phyloP scores from a whole-genome alignment of 2,113 vertebrate genomes.

The Pipa parva region DNA sequence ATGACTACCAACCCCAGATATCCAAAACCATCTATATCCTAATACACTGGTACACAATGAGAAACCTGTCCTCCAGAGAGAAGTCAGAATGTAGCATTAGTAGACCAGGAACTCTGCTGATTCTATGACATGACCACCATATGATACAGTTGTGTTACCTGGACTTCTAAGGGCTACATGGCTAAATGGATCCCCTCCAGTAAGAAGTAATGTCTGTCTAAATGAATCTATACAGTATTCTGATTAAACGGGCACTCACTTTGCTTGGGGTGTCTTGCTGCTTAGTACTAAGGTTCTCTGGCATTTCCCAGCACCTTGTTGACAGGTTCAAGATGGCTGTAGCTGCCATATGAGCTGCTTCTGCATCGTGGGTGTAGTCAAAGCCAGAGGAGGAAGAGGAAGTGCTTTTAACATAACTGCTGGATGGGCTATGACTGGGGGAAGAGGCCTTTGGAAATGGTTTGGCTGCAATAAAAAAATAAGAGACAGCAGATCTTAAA shows the following conservation, averaged over 20 bases:
- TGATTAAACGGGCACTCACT: slow-evolving; percentile 67
- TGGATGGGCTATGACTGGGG: slow-evolving; percentile 76
- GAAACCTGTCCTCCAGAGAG: too few species aligned
- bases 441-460: slow-evolving; percentile 80
- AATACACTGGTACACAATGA: too few species aligned
- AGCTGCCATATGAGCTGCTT: slow-evolving; percentile 96
- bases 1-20: too few species aligned
- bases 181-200: too few species aligned
- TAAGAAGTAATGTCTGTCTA: too few species aligned
- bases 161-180: too few species aligned
- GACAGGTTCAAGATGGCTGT: slow-evolving; percentile 97
- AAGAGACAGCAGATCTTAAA: slow-evolving; percentile 41
- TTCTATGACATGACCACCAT: too few species aligned
- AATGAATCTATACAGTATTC: too few species aligned
- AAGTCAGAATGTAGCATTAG: too few species aligned
- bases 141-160: too few species aligned
- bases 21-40: too few species aligned
- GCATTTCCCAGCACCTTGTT: slow-evolving; percentile 96
- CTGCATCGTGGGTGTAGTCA: slow-evolving; percentile 90
- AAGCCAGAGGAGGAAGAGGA: slow-evolving; percentile 78
- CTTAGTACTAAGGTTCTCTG: slow-evolving; percentile 94
- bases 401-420: slow-evolving; percentile 76
- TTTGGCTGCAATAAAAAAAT: slow-evolving; percentile 69
- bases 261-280: slow-evolving; percentile 74
- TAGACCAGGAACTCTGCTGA: too few species aligned